phyloP scores from a whole-genome alignment of 2,113 vertebrate species.

The Tetrao urogallus region DNA sequence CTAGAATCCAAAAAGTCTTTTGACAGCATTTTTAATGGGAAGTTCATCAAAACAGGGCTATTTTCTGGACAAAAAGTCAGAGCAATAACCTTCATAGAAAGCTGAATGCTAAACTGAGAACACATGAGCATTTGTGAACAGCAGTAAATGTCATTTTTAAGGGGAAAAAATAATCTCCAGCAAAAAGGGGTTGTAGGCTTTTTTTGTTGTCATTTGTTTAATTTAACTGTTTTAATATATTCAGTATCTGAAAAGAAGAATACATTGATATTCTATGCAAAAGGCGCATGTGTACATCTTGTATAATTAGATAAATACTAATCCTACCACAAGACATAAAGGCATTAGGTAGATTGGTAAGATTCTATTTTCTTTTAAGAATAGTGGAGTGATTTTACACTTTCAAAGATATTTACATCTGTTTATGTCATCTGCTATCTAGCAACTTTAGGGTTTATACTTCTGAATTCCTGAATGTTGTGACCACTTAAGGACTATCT shows the following conservation, averaged over 20 bases:
- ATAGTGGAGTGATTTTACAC: neutral
- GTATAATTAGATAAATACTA: slow-evolving; percentile 16
- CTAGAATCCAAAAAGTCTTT: slow-evolving; percentile 52
- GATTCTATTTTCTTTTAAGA: neutral
- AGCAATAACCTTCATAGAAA: slow-evolving; percentile 22
- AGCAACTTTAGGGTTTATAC: neutral
- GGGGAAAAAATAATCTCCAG: neutral
- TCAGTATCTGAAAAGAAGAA: neutral
- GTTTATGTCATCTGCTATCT: neutral
- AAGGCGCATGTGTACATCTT: neutral
- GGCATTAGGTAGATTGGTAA: neutral
- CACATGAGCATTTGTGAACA: slow-evolving; percentile 27
- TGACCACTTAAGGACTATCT: neutral
- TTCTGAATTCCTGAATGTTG: neutral
- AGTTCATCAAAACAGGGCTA: slow-evolving; percentile 64
- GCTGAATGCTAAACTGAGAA: slow-evolving; percentile 25
- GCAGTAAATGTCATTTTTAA: slow-evolving; percentile 17
- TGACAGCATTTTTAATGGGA: slow-evolving; percentile 58
- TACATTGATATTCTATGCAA: neutral
- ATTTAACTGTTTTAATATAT: slow-evolving; percentile 19
- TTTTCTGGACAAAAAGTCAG: slow-evolving; percentile 39
- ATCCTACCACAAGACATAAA: neutral
- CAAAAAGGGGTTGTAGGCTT: neutral
- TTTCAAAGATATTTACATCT: neutral
- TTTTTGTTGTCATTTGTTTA: neutral